Evolutionary conservation across 2,888 invertebrate genomes (phyloP).

Genomic region (Nephrotoma guestfalica): DNA sequence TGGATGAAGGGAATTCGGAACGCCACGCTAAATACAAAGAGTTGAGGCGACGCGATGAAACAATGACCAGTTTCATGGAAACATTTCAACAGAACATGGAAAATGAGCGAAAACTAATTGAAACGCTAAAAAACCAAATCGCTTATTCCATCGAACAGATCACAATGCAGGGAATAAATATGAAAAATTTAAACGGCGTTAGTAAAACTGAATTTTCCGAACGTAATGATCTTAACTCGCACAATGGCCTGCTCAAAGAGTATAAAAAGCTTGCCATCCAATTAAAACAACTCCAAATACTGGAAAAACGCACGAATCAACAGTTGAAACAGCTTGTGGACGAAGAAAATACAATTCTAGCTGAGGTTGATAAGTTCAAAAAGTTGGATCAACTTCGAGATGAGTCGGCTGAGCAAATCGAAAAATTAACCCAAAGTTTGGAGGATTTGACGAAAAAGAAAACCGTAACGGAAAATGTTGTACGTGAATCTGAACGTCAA

Average conservation of each 20-base stretch:
- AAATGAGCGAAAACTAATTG: slow-evolving; percentile 9
- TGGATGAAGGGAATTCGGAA: slow-evolving; percentile 56
- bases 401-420: slow-evolving; percentile 15
- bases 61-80: slow-evolving; percentile 61
- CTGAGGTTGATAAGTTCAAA: slow-evolving; percentile 14
- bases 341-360: slow-evolving; percentile 11
- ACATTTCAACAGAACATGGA: slow-evolving; percentile 46
- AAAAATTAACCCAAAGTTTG: slow-evolving; percentile 12
- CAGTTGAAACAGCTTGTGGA: slow-evolving; percentile 12
- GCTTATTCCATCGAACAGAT: slow-evolving; percentile 17
- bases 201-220: slow-evolving; percentile 7
- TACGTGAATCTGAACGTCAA: slow-evolving; percentile 12
- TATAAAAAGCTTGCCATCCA: slow-evolving; percentile 15
- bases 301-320: slow-evolving; percentile 14
- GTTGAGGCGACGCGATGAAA: slow-evolving; percentile 62
- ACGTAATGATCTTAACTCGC: slow-evolving; percentile 12
- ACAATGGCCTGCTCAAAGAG: slow-evolving; percentile 16
- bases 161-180: slow-evolving; percentile 14
- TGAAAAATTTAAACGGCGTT: not conserved
- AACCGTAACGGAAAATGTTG: slow-evolving; percentile 15
- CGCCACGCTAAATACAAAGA: slow-evolving; percentile 68
- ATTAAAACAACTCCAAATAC: slow-evolving; percentile 17
- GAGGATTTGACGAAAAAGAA: slow-evolving; percentile 16
- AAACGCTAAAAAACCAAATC: slow-evolving; percentile 16
- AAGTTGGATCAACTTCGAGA: slow-evolving; percentile 14